Percentiles rank a stretch among this genome's conserved stretches.
These are phyloP conservation scores for Petrophora chlorosata DNA, from an alignment of 2,888 invertebrate genomes.

Conservation along the genomic window DNA sequence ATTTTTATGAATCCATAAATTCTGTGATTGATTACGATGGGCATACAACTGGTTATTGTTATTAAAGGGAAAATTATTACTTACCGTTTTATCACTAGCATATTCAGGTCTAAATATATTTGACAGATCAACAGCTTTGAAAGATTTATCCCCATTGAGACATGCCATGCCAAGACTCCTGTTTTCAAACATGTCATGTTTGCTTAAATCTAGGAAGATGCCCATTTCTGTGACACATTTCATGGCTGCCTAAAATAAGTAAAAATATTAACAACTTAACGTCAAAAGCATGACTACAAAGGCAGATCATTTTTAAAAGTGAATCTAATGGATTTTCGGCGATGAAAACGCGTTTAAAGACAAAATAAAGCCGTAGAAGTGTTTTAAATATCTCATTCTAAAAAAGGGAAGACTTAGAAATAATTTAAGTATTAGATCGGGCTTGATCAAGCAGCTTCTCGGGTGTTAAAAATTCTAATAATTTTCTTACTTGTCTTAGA, in stretches of 20 bases:
- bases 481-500: conserved; percentile 20
- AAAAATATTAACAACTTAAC: not conserved
- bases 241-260: conserved; percentile 21
- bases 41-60: no score
- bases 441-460: no score
- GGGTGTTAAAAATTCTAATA: not conserved
- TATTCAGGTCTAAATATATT: conserved; percentile 43
- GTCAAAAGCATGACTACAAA: not conserved
- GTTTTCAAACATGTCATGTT: conserved; percentile 22
- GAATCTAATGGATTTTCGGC: no score
- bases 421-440: no score
- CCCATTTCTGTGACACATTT: conserved; percentile 23
- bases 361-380: no score
- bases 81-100: conserved; percentile 24
- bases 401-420: no score
- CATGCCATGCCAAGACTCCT: conserved; percentile 16
- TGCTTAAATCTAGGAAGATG: conserved; percentile 18
- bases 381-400: no score
- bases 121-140: conserved; percentile 15
- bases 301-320: no score
- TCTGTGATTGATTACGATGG: no score
- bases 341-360: no score
- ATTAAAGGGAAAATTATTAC: no score
- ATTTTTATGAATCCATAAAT: no score
- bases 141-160: conserved; percentile 5